Percentiles rank a stretch among this genome's conserved stretches.
phyloP scores from a whole-genome alignment of 2,113 vertebrate species.

The Albula glossodonta region DNA sequence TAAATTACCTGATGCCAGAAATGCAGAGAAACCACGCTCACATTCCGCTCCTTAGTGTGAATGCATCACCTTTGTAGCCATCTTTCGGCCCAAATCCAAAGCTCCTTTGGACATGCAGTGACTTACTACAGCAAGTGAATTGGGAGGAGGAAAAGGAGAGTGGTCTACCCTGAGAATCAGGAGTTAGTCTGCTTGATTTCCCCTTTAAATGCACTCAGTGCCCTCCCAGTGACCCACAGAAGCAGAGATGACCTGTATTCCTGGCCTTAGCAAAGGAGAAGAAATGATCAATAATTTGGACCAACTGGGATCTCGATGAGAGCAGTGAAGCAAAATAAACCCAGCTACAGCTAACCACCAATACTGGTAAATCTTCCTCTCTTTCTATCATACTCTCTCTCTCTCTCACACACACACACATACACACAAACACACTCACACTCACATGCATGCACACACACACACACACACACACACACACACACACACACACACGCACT shows the following conservation, averaged over 20 bases:
- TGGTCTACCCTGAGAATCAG: slow-evolving; percentile 54
- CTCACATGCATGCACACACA: slow-evolving; percentile 17
- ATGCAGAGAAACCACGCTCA: no score
- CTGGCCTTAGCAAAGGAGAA: slow-evolving; percentile 39
- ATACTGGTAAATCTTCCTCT: neutral
- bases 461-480: slow-evolving; percentile 14
- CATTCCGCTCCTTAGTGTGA: no score
- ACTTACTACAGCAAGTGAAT: slow-evolving; percentile 28
- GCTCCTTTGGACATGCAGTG: neutral
- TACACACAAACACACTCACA: slow-evolving; percentile 16
- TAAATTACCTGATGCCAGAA: no score
- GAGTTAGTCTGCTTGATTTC: slow-evolving; percentile 42
- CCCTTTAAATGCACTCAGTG: slow-evolving; percentile 24
- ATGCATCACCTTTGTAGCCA: neutral
- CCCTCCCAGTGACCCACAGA: slow-evolving; percentile 48
- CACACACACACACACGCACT: slow-evolving; percentile 15
- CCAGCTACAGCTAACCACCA: slow-evolving; percentile 21
- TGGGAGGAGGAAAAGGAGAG: slow-evolving; percentile 42
- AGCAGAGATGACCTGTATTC: slow-evolving; percentile 45
- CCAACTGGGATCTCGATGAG: slow-evolving; percentile 33
- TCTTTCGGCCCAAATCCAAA: neutral
- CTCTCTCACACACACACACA: neutral
- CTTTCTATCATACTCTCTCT: neutral
- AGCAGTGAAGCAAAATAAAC: slow-evolving; percentile 12
- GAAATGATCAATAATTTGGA: slow-evolving; percentile 50